Evolutionary conservation across 2,888 invertebrate species (phyloP).

Genomic region (Agrotis ipsilon): DNA sequence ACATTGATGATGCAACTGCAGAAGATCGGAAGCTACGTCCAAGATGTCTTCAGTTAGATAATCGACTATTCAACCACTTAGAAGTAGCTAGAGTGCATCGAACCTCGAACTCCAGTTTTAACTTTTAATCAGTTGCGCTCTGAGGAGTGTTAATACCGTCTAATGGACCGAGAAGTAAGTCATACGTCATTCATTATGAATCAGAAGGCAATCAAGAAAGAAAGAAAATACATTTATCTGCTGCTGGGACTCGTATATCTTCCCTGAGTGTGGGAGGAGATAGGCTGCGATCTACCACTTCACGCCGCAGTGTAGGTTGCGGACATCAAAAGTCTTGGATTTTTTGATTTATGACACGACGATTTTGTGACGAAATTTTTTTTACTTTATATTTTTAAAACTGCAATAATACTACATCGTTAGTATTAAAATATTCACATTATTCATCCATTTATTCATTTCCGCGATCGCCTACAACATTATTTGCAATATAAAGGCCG

Average conservation of each 20-base stretch:
- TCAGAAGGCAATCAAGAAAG: background rate
- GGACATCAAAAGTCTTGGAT: background rate
- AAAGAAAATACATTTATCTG: too few species aligned
- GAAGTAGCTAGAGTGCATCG: constrained; percentile 50
- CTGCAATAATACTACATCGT: background rate
- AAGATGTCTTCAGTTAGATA: constrained; percentile 51
- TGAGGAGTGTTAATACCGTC: constrained; percentile 1
- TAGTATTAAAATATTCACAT: constrained; percentile 10
- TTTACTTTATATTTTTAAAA: too few species aligned
- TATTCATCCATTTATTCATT: constrained; percentile 22
- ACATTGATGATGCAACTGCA: constrained; percentile 46
- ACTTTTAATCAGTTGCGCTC: constrained; percentile 36
- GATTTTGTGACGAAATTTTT: too few species aligned
- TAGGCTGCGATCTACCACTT: too few species aligned
- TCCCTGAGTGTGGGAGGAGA: background rate
- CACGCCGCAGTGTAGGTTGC: background rate
- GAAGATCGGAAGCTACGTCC: constrained; percentile 43
- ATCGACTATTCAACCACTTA: constrained; percentile 43
- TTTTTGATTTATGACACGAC: background rate
- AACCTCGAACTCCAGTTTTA: constrained; percentile 47
- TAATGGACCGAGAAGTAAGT: constrained; percentile 8
- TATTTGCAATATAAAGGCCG: constrained; percentile 45
- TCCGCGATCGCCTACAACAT: constrained; percentile 15
- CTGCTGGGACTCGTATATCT: background rate
- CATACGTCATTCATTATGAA: constrained; percentile 5